phyloP scores from a whole-genome alignment of 1,140 invertebrate genomes.

The Drosophila ercepeae region DNA sequence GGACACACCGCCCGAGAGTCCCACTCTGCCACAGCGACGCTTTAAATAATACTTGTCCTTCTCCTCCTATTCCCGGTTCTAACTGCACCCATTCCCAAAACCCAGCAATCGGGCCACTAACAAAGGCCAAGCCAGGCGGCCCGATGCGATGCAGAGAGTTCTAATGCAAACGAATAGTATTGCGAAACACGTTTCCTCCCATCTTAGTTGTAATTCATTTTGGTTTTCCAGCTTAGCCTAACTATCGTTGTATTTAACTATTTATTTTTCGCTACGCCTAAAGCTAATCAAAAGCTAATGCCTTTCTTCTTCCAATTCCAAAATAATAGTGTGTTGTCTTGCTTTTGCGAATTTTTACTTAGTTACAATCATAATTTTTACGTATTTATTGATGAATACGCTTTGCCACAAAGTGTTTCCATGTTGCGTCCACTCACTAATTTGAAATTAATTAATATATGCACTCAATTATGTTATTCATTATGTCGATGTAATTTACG shows the following conservation, averaged over 20 bases:
- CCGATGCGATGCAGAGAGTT: constrained; percentile 46
- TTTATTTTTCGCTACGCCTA: constrained; percentile 52
- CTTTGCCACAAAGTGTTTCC: constrained; percentile 37
- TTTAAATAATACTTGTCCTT: constrained; percentile 70
- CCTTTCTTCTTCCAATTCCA: constrained; percentile 46
- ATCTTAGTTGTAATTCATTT: constrained; percentile 73
- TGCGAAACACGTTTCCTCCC: constrained; percentile 60
- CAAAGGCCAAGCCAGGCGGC: constrained; percentile 24
- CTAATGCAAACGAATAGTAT: constrained; percentile 69
- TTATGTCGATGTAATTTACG: constrained; percentile 28
- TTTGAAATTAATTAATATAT: constrained; percentile 45
- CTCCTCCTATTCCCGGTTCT: constrained; percentile 35
- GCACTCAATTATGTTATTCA: constrained; percentile 49
- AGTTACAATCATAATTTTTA: constrained; percentile 33
- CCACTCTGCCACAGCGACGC: constrained; percentile 80
- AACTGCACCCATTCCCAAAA: constrained; percentile 65
- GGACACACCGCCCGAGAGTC: constrained; percentile 85
- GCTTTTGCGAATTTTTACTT: constrained; percentile 43
- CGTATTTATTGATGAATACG: constrained; percentile 44
- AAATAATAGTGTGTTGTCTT: constrained; percentile 33
- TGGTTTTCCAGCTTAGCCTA: constrained; percentile 55
- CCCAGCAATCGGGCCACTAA: constrained; percentile 11
- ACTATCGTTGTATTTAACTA: constrained; percentile 61
- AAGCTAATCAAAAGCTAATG: constrained; percentile 15
- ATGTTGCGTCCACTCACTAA: constrained; percentile 66